Evolutionary conservation across 1,140 invertebrate species (phyloP), one percentile per base, ranked within the genome.

Genomic region (Chrysopa pallens): DNA sequence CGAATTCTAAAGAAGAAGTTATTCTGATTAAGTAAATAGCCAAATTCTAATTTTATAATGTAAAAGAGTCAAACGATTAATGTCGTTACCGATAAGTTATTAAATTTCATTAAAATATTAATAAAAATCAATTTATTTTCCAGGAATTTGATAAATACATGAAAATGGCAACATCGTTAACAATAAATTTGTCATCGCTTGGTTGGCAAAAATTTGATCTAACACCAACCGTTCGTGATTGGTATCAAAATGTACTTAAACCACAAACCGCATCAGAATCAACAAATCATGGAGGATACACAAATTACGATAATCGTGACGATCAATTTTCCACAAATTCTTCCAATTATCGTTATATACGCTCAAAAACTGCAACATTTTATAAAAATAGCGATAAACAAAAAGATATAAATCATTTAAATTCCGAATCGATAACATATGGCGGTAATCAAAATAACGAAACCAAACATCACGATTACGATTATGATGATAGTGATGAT

Each of bases 181-280:
- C 70, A n/a, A 68, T 87, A 46, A 69, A 76, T 47, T 63, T 77
- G 43, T 69, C 70, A 38, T 63, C 72, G 50, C 62, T 77, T 9
- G 85, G 83, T 13, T 93, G 89, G 90, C 78, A 86, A 54, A 82
- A 85, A 50, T 71, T 93, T 48, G 84, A 92, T 62, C 66, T 92
- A 40, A 84, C 83, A 29, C 65, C 68, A 40, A 77, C 78, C 8
- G 79, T 84, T n/a, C 69, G 73, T 36, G 69, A 69, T 44, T 86
- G 83, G 83, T 77, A 78, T 55, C 66, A 33, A 33, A 9, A 12
- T 33, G n/a, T 33, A 11, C 31, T 33, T 11, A 23, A 23, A 23
- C 17, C 17, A 23, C 17, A 23, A 23, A 23, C 17, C 17, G 5
- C 17, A 38, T 9, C 31, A 11, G 8, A 38, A 11, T 38, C 17